Conservation (phyloP, 2,113 vertebrate species). For the Tretioscincus oriximinensis region DNA sequence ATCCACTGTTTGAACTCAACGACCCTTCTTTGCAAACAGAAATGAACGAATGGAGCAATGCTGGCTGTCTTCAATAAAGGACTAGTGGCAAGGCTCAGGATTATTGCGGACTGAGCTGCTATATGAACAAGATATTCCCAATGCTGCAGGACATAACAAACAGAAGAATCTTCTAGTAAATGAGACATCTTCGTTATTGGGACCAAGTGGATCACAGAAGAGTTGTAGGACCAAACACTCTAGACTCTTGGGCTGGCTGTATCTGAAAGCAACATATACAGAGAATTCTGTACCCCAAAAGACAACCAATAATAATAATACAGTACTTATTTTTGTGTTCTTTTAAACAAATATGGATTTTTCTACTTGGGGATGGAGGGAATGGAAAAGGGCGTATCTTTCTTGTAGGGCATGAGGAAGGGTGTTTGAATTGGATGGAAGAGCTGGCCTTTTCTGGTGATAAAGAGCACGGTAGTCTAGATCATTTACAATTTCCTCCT, state of each 20-base stretch:
- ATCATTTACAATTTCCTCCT: slow-evolving; percentile 60
- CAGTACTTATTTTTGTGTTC: slow-evolving; percentile 66
- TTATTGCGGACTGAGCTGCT: not conserved
- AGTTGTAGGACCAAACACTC: slow-evolving; percentile 12
- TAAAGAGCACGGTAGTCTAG: slow-evolving; percentile 47
- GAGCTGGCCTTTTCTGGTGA: slow-evolving; percentile 46
- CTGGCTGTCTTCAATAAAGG: slow-evolving; percentile 81
- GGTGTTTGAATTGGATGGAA: slow-evolving; percentile 38
- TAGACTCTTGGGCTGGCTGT: slow-evolving; percentile 8
- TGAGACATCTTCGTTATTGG: slow-evolving; percentile 13
- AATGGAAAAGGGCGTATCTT: slow-evolving; percentile 14
- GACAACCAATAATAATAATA: slow-evolving; percentile 52
- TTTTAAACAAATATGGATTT: slow-evolving; percentile 52
- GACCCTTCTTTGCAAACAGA: slow-evolving; percentile 71
- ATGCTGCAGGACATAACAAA: slow-evolving; percentile 31
- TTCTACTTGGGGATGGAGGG: slow-evolving; percentile 3
- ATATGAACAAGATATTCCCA: slow-evolving; percentile 8
- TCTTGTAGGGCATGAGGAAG: slow-evolving; percentile 29
- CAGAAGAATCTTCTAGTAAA: slow-evolving; percentile 37
- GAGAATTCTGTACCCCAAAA: slow-evolving; percentile 38
- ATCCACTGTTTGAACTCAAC: slow-evolving; percentile 83
- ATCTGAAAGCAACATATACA: slow-evolving; percentile 32
- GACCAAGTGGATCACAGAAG: slow-evolving; percentile 12
- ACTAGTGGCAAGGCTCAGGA: not conserved
- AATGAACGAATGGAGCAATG: slow-evolving; percentile 73